These are phyloP conservation scores for Gambelia wislizenii DNA, from an alignment of 2,797 vertebrate genomes.

Conservation along the genomic window DNA sequence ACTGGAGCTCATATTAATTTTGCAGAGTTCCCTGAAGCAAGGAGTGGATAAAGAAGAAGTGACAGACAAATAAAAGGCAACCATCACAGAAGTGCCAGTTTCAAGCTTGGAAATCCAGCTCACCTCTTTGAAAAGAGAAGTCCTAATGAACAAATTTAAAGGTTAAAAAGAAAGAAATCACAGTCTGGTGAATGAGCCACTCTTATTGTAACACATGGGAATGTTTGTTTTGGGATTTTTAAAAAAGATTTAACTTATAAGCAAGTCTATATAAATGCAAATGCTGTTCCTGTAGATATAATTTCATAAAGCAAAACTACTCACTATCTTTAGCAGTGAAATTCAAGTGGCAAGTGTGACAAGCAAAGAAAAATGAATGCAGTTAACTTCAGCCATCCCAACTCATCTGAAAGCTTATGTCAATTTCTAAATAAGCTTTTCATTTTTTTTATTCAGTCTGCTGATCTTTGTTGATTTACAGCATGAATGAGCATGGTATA, in stretches of 20 bases:
- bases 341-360: conserved; percentile 83
- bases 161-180: background rate
- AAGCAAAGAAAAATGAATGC: conserved; percentile 83
- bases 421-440: conserved; percentile 85
- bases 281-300: conserved; percentile 75
- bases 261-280: conserved; percentile 80
- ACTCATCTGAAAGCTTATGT: conserved; percentile 82
- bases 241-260: conserved; percentile 70
- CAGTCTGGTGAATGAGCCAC: conserved; percentile 35
- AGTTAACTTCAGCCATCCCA: conserved; percentile 80
- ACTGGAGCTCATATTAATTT: background rate
- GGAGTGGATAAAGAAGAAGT: background rate
- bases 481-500: conserved; percentile 81
- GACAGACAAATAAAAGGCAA: background rate
- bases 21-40: conserved; percentile 3
- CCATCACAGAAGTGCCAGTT: background rate
- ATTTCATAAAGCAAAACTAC: conserved; percentile 82
- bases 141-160: conserved; percentile 23
- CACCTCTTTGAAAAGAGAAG: conserved; percentile 9
- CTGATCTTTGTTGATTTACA: conserved; percentile 86
- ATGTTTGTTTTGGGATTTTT: conserved; percentile 70
- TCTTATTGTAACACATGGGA: conserved; percentile 42
- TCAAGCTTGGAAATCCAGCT: background rate
- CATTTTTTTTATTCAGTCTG: conserved; percentile 82
- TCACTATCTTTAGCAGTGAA: conserved; percentile 79